These are phyloP conservation scores for Xenopus tropicalis DNA, from an alignment of 2,113 vertebrate genomes.

Conservation along the genomic window UCB_Xtro_10.0 CM004445.2:57995501-57996000, in stretches of 20 bases:
- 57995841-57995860: slow-evolving; percentile 15
- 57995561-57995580: no score
- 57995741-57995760: not conserved
- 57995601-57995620: no score
- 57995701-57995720: not conserved
- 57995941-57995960: slow-evolving; percentile 22
- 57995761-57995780: not conserved
- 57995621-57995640: no score
- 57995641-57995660: no score
- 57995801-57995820: not conserved
- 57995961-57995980: slow-evolving; percentile 3
- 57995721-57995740: not conserved
- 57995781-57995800: not conserved
- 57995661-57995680: no score
- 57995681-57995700: no score
- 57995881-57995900: slow-evolving; percentile 16
- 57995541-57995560: no score
- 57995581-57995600: no score
- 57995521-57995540: no score
- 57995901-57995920: slow-evolving; percentile 2
- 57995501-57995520: no score
- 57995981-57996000: slow-evolving; percentile 14
- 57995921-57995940: slow-evolving; percentile 27
- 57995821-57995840: not conserved
- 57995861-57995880: slow-evolving; percentile 12